Percentiles rank a stretch among this genome's conserved stretches.
These are phyloP conservation scores for Mus musculus DNA, from an alignment of 2,113 vertebrate genomes.

Conservation along the genomic window GRCm39 chr13:75134501-75135000, in stretches of 20 bases:
- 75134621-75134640: neutral
- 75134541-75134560: neutral
- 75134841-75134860: neutral
- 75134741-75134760: neutral
- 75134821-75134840: neutral
- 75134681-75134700: neutral
- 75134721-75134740: slow-evolving; percentile 11
- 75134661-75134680: neutral
- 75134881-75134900: neutral
- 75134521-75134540: neutral
- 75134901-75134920: neutral
- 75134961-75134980: neutral
- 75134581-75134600: neutral
- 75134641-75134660: neutral
- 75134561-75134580: slow-evolving; percentile 33
- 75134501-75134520: neutral
- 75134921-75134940: neutral
- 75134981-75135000: neutral
- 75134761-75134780: neutral
- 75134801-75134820: neutral
- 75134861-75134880: neutral
- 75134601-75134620: neutral
- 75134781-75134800: neutral
- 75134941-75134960: slow-evolving; percentile 12
- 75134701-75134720: neutral